Conservation (phyloP, 1,140 invertebrate genomes). For the Macrosteles quadrilineatus region DNA sequence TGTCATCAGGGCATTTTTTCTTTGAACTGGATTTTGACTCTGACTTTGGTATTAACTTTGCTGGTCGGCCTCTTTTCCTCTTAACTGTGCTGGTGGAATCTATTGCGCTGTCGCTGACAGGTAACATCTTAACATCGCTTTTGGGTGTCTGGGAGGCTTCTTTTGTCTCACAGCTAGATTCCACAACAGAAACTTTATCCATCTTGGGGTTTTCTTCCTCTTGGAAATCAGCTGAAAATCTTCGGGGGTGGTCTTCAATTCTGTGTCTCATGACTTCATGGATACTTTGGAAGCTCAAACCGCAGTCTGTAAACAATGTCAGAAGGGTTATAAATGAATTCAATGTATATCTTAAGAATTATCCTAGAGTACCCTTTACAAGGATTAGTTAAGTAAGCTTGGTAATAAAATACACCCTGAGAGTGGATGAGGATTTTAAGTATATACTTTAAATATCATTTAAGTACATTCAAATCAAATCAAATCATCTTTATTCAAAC, state of each 20-base stretch:
- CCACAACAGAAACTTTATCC: background rate
- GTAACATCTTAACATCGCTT: background rate
- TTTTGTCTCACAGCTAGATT: background rate
- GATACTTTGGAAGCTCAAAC: constrained; percentile 35
- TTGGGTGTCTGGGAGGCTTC: background rate
- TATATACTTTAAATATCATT: too few relatives aligned
- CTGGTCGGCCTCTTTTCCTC: background rate
- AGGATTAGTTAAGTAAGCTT: background rate
- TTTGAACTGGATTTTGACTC: background rate
- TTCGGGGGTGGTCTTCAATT: constrained; percentile 32
- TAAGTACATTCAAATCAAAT: too few relatives aligned
- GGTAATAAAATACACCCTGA: too few relatives aligned
- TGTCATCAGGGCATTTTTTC: background rate
- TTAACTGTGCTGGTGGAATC: constrained; percentile 22
- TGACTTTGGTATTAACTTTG: background rate
- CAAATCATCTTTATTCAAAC: too few relatives aligned
- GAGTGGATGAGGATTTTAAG: too few relatives aligned
- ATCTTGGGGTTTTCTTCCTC: background rate
- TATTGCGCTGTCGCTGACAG: constrained; percentile 24
- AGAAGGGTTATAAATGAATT: background rate
- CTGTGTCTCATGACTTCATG: constrained; percentile 35
- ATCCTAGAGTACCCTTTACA: background rate
- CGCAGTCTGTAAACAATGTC: constrained; percentile 36
- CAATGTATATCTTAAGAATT: background rate
- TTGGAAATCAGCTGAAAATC: constrained; percentile 25